Conservation (phyloP, 1,140 invertebrate genomes). For the Meloidogyne exigua region DNA sequence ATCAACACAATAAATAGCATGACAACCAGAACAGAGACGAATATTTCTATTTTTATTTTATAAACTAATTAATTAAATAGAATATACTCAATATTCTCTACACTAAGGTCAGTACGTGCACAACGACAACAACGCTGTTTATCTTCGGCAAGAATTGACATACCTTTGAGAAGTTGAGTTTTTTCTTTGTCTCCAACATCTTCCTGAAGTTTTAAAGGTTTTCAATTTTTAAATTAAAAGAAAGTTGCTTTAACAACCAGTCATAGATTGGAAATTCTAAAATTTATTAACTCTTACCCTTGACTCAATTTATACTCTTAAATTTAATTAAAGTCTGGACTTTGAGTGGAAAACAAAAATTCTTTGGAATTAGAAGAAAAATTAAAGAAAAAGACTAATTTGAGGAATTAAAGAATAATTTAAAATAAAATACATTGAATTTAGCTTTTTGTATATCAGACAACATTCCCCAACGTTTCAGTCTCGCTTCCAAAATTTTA, state of each 20-base stretch:
- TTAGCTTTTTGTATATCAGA: slow-evolving; percentile 7
- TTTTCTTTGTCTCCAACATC: slow-evolving; percentile 24
- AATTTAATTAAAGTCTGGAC: no score
- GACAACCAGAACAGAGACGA: slow-evolving; percentile 17
- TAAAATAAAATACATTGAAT: not conserved
- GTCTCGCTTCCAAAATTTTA: slow-evolving; percentile 26
- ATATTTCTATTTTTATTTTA: slow-evolving; percentile 29
- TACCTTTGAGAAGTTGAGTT: slow-evolving; percentile 7
- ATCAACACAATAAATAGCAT: slow-evolving; percentile 42
- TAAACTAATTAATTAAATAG: slow-evolving; percentile 16
- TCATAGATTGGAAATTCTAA: no score
- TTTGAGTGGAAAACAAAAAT: no score
- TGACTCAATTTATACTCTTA: no score
- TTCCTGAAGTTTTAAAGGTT: slow-evolving; percentile 8
- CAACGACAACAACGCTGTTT: slow-evolving; percentile 35
- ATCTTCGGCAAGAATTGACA: slow-evolving; percentile 28
- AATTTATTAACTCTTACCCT: no score
- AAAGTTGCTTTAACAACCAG: no score
- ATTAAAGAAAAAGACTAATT: no score
- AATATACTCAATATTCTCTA: slow-evolving; percentile 31
- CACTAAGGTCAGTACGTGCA: slow-evolving; percentile 25
- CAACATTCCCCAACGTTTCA: slow-evolving; percentile 34
- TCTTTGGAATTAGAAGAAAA: no score
- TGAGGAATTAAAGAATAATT: not conserved
- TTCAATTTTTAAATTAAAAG: no score